phyloP scores from a whole-genome alignment of 2,797 vertebrate genomes.

The Adelosebastes latens region DNA sequence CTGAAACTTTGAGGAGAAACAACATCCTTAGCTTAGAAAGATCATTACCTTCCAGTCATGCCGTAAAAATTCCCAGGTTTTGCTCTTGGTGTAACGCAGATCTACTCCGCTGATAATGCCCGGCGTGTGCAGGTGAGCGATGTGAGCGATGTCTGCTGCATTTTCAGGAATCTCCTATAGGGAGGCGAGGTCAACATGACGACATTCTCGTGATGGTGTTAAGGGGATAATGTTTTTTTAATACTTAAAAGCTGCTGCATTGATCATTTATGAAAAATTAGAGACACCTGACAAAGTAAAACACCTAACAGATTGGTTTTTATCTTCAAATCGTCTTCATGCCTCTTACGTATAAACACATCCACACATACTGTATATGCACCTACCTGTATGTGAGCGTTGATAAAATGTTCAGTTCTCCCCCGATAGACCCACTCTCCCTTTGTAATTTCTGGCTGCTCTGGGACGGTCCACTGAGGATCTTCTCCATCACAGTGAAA shows the following conservation, averaged over 20 bases:
- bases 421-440: constrained; percentile 83
- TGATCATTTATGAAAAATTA: neutral
- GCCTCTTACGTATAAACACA: neutral
- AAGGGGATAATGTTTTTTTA: neutral
- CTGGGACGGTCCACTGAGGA: constrained; percentile 80
- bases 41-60: constrained; percentile 86
- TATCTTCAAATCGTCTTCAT: neutral
- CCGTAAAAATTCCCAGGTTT: constrained; percentile 82
- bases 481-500: constrained; percentile 81
- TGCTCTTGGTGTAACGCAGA: constrained; percentile 83
- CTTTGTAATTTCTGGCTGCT: constrained; percentile 75
- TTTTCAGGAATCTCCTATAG: constrained; percentile 90
- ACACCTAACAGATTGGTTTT: neutral
- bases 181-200: neutral
- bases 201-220: neutral
- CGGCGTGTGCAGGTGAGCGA: constrained; percentile 84
- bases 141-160: constrained; percentile 83
- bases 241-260: neutral
- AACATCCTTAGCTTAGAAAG: neutral
- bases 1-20: neutral
- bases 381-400: constrained; percentile 82
- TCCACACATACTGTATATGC: neutral
- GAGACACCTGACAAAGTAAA: neutral
- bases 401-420: constrained; percentile 83
- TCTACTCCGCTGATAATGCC: constrained; percentile 82